Evolutionary conservation across 2,888 invertebrate species (phyloP), one percentile per base, ranked within the genome.

Genomic region (Cheilosia vernalis): DNA sequence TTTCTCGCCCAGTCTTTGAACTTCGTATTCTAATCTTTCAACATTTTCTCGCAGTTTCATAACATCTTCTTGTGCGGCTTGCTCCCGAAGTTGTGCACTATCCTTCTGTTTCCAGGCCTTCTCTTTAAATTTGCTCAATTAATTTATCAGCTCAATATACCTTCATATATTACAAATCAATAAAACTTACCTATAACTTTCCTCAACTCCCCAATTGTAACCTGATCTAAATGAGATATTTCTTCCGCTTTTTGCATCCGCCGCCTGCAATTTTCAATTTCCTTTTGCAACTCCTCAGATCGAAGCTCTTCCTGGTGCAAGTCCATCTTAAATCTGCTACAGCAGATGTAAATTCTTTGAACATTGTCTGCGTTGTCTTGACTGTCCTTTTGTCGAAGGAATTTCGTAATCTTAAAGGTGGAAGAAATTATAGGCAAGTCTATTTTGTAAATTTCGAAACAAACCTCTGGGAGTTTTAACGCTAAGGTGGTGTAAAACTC

Each of bases 41-140:
- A 92, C 80, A 74, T 91, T 91, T 67, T 91, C 90, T 9, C 90
- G 89, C 42, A 92, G 78, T 67, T 89, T 89, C 19, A 89, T 70
- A 6, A 92, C 88, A 64, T 92, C 91, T 30, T 91, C 91, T 63
- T 92, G 91, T 0, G 90, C 90, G 9, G 88, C 87, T 80, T 92
- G 91, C 64, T 92, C 92, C 5, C 92, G 90, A 47, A 89, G 89
- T 37, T 91, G 91, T 0, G 92, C 92, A 7, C 91, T 91, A 87
- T 92, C 92, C 72, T 90, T 90, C 83, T 92, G 91, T 64, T 89
- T 91, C 92, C 92, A 92, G 24, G 92, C 91, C 10, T 90, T 89
- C 88, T 92, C 92, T 92, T 10, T 4, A 55, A 56, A 66, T 55
- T 24, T 7, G 5, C 9, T 21, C 15, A 64, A 58, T 42, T 33